Evolutionary conservation across 2,888 invertebrate species (phyloP), one percentile per base, ranked within the genome.

Genomic region (Epirrhoe alternata): DNA sequence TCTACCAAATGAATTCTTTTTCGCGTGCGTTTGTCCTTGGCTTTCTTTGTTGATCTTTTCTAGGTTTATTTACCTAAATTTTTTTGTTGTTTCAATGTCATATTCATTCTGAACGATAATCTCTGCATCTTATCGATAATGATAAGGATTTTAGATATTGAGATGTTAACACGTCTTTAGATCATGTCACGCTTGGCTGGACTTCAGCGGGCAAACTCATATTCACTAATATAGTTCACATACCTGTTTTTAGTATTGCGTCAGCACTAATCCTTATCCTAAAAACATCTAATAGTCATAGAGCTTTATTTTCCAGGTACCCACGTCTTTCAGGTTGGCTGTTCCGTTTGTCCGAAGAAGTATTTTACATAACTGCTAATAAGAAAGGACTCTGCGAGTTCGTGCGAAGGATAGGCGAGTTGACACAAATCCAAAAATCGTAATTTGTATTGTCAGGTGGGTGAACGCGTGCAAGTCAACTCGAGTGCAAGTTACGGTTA

Each of bases 351-450:
- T 86, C 87, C 1, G 83, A 86, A 68, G 81, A 88, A 75, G 60
- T 74, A 17, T 89, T 81, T 74, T 89, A 79, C 71, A 68, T 80
- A 42, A 89, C 88, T 1, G 88, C 81, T 6, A 88, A 88, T 74
- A 81, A 81, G 68, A 88, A 86, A 71, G 90, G 89, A 35, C 82
- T 89, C 5, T 61, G 71, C 57, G 89, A 89, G 62, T 90, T 89
- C 67, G 71, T 85, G 6, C 85, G 77, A 84, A 85, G 85, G 83
- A 85, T 90, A 86, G 87, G 89, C 85, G 82, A 87, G 88, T 86
- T 85, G 61, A 74, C 77, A 74, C 74, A 75, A 72, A 69, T 80
- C 73, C 74, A 84, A 75, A 71, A 80, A 65, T 73, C 67, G 33
- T 77, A 77, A 68, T 66, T 60, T 54, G 30, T 33, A 16, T 64